Conservation (phyloP, 2,888 invertebrate genomes). For the Andrena flavipes region DNA sequence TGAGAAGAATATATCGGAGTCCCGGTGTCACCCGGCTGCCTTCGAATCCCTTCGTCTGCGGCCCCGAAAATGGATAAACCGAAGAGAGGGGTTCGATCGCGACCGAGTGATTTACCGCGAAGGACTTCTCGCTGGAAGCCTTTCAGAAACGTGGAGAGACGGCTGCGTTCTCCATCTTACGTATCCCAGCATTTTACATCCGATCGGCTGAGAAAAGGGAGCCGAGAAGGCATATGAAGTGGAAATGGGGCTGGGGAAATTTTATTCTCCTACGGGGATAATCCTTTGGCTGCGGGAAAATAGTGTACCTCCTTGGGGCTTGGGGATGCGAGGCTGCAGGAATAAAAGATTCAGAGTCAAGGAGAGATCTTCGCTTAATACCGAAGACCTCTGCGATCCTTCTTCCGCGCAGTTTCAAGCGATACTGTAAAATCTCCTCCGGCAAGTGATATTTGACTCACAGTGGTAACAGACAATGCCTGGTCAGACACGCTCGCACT, state of each 20-base stretch:
- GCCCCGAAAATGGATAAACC: conserved; percentile 67
- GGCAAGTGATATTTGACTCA: background rate
- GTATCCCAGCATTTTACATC: conserved; percentile 51
- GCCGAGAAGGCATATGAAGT: conserved; percentile 2
- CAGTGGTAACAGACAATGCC: too few relatives aligned
- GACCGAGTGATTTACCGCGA: conserved; percentile 69
- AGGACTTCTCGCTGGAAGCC: conserved; percentile 52
- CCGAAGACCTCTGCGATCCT: background rate
- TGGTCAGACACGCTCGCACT: too few relatives aligned
- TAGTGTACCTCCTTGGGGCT: conserved; percentile 26
- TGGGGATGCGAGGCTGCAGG: background rate
- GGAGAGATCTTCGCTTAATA: background rate
- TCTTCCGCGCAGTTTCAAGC: background rate
- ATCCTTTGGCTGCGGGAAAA: conserved; percentile 41
- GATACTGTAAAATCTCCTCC: background rate
- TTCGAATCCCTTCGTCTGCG: conserved; percentile 56
- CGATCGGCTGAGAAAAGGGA: conserved; percentile 27
- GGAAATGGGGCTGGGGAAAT: conserved; percentile 8
- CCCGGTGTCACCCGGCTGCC: conserved; percentile 48
- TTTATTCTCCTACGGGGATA: conserved; percentile 57
- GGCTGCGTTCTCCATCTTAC: conserved; percentile 40
- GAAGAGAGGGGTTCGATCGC: conserved; percentile 55
- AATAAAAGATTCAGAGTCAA: conserved; percentile 44
- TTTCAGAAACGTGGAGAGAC: conserved; percentile 43
- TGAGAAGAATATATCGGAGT: conserved; percentile 40